A percentile compares a stretch with the other conserved stretches of the same genome.
phyloP scores from a whole-genome alignment of 2,888 invertebrate species.

The Apeira syringaria region DNA sequence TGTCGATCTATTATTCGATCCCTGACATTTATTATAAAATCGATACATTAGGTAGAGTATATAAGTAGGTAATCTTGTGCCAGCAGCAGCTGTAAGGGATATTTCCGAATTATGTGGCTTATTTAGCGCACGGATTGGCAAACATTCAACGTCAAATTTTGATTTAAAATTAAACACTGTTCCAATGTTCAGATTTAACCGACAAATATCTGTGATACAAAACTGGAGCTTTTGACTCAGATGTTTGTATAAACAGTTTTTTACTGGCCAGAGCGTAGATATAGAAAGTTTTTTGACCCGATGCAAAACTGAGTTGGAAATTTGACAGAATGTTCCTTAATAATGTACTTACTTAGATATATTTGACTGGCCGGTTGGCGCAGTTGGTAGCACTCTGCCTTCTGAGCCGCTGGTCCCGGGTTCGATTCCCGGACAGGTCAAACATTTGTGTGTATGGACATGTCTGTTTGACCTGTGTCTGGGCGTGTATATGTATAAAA shows the following conservation, averaged over 20 bases:
- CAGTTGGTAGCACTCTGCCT: too few relatives aligned
- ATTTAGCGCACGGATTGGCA: constrained; percentile 50
- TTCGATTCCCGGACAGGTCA: too few relatives aligned
- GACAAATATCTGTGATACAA: constrained; percentile 11
- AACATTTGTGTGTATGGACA: too few relatives aligned
- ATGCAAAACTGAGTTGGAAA: too few relatives aligned
- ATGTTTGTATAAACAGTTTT: constrained; percentile 4
- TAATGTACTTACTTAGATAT: too few relatives aligned
- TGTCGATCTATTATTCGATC: constrained; percentile 8
- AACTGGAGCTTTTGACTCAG: constrained; percentile 12
- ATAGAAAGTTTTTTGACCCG: too few relatives aligned
- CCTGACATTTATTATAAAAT: neutral
- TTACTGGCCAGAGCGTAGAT: constrained; percentile 4
- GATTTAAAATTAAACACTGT: constrained; percentile 44
- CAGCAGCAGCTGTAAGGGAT: constrained; percentile 26
- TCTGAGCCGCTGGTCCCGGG: too few relatives aligned
- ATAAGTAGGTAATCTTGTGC: constrained; percentile 25
- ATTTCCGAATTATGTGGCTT: constrained; percentile 34
- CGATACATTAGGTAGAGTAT: constrained; percentile 21
- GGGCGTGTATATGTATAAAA: too few relatives aligned
- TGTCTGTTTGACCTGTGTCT: too few relatives aligned
- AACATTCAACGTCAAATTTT: constrained; percentile 47
- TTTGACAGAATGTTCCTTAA: too few relatives aligned
- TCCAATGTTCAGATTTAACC: constrained; percentile 21
- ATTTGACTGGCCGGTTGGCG: too few relatives aligned